Conservation (phyloP, 1,140 invertebrate genomes). For the Episyrphus balteatus region DNA sequence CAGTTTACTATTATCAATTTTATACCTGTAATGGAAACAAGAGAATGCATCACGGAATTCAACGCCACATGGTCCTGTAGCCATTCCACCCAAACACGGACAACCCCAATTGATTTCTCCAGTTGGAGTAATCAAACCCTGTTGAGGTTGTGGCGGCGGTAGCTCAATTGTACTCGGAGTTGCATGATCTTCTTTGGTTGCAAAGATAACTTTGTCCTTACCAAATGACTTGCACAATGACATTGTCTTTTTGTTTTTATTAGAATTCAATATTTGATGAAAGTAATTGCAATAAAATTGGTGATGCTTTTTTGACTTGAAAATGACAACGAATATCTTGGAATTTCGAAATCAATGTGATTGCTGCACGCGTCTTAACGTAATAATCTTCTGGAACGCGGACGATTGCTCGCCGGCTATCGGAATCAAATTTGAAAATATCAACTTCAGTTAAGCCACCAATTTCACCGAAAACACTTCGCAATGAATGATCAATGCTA, state of each 20-base stretch:
- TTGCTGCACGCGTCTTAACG: constrained; percentile 43
- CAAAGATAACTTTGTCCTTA: constrained; percentile 79
- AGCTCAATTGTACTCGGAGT: constrained; percentile 59
- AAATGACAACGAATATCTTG: constrained; percentile 44
- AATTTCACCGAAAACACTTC: constrained; percentile 46
- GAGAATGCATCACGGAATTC: constrained; percentile 89
- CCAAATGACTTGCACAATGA: constrained; percentile 41
- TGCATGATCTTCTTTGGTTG: constrained; percentile 66
- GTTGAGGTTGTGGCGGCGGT: constrained; percentile 58
- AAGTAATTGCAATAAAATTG: constrained; percentile 20
- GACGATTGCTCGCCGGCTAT: constrained; percentile 40
- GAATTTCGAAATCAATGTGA: constrained; percentile 44
- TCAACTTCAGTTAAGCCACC: constrained; percentile 43
- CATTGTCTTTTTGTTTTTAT: constrained; percentile 33
- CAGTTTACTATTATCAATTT: too few relatives aligned
- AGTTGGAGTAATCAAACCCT: constrained; percentile 72
- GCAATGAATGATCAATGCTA: constrained; percentile 43
- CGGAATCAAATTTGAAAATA: constrained; percentile 45
- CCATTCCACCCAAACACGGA: constrained; percentile 91
- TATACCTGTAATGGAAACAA: constrained; percentile 75
- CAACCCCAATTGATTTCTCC: constrained; percentile 96
- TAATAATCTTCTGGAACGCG: constrained; percentile 44
- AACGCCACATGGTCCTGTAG: constrained; percentile 85
- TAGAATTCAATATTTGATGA: background rate
- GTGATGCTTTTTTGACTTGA: constrained; percentile 42